Percentiles rank a stretch among this genome's conserved stretches.
Evolutionary conservation across 2,113 vertebrate species (phyloP).

Genomic region (Columba janthina): DNA sequence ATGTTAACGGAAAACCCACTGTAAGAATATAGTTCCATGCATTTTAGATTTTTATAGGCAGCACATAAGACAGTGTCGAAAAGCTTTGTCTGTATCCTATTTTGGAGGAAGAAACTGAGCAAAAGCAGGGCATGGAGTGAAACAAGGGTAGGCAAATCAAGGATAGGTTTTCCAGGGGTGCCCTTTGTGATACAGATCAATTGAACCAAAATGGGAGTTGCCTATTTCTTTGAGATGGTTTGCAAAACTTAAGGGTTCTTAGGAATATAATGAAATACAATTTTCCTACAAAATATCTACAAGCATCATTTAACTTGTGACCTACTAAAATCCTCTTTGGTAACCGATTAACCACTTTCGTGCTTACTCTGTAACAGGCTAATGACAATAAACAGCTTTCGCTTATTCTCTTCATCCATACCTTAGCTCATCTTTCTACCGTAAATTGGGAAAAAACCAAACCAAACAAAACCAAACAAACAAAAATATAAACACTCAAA

Average conservation of each 20-base stretch:
- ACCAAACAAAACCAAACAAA: neutral
- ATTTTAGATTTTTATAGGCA: conserved; percentile 54
- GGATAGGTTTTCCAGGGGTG: neutral
- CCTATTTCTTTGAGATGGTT: neutral
- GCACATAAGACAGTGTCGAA: conserved; percentile 32
- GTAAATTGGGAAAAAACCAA: neutral
- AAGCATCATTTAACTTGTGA: conserved; percentile 17
- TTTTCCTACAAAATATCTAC: conserved; percentile 12
- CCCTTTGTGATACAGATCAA: neutral
- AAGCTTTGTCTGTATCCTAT: conserved; percentile 22
- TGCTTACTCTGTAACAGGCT: conserved; percentile 38
- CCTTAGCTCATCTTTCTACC: neutral
- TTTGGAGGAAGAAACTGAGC: conserved; percentile 47
- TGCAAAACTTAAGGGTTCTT: neutral
- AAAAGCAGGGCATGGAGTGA: neutral
- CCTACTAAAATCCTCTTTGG: conserved; percentile 43
- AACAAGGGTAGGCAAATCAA: neutral
- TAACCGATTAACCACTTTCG: conserved; percentile 14
- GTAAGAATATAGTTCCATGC: conserved; percentile 24
- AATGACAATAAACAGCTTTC: conserved; percentile 30
- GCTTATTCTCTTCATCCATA: neutral
- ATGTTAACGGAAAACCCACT: conserved; percentile 29
- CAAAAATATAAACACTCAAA: too few relatives aligned
- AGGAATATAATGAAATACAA: neutral
- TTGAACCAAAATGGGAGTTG: neutral